phyloP scores from a whole-genome alignment of 2,888 invertebrate genomes.

The Orchesella flavescens region DNA sequence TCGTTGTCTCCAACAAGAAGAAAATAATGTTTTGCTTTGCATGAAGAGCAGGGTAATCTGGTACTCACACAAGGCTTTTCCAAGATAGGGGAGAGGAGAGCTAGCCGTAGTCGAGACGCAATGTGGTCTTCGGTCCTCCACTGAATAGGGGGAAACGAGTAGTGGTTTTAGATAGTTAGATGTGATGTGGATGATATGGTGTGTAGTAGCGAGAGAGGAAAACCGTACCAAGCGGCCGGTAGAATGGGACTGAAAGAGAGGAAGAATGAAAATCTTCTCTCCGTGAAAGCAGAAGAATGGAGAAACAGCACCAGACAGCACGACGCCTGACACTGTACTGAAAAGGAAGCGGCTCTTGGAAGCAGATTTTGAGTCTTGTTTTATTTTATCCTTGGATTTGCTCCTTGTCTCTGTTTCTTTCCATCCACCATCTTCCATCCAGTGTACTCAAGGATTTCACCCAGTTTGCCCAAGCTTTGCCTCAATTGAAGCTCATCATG shows the following conservation, averaged over 20 bases:
- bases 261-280: neutral
- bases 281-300: neutral
- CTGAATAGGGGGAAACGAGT: neutral
- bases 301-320: conserved; percentile 60
- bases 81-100: conserved; percentile 19
- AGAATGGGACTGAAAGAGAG: neutral
- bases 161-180: neutral
- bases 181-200: neutral
- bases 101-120: neutral
- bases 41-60: conserved; percentile 60
- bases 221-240: conserved; percentile 1
- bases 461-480: conserved; percentile 17
- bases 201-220: conserved; percentile 1
- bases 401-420: conserved; percentile 27
- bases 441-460: conserved; percentile 47
- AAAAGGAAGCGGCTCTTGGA: conserved; percentile 26
- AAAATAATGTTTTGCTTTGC: conserved; percentile 9
- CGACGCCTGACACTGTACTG: conserved; percentile 64
- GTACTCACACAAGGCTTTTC: conserved; percentile 18
- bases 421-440: conserved; percentile 29
- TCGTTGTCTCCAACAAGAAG: neutral
- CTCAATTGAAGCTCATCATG: conserved; percentile 24
- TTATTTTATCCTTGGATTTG: conserved; percentile 64
- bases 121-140: neutral
- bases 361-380: conserved; percentile 60